Conservation (phyloP, 2,797 vertebrate genomes). For the Mergus octosetaceus region DNA sequence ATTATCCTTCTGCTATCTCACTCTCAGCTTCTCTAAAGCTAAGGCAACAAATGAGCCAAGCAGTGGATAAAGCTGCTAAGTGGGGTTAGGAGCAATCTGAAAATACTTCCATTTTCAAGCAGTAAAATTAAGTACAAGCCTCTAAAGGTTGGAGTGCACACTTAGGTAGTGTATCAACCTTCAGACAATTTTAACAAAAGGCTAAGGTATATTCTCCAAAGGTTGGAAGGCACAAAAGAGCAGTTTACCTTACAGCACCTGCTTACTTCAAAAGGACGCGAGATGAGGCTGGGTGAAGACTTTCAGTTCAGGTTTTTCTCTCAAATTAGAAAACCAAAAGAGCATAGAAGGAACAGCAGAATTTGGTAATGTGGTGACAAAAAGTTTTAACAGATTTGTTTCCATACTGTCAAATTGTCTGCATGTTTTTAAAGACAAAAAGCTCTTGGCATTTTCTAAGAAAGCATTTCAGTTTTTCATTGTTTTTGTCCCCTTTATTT, state of each 20-base stretch:
- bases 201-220: neutral
- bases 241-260: neutral
- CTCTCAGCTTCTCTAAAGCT: neutral
- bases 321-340: neutral
- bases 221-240: neutral
- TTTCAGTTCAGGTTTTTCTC: neutral
- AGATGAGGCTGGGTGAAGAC: neutral
- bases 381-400: neutral
- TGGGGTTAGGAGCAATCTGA: neutral
- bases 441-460: neutral
- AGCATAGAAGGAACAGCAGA: neutral
- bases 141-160: neutral
- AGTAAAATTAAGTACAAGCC: neutral
- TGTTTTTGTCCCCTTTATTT: neutral
- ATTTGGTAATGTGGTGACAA: accelerated
- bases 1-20: neutral
- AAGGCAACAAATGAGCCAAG: neutral
- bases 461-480: neutral
- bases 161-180: neutral
- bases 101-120: neutral
- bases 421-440: neutral
- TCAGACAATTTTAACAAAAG: neutral
- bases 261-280: neutral
- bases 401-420: neutral
- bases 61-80: neutral